A percentile compares a stretch with the other conserved stretches of the same genome.
Evolutionary conservation across 2,797 vertebrate genomes (phyloP).

Genomic region (Lagorchestes hirsutus): DNA sequence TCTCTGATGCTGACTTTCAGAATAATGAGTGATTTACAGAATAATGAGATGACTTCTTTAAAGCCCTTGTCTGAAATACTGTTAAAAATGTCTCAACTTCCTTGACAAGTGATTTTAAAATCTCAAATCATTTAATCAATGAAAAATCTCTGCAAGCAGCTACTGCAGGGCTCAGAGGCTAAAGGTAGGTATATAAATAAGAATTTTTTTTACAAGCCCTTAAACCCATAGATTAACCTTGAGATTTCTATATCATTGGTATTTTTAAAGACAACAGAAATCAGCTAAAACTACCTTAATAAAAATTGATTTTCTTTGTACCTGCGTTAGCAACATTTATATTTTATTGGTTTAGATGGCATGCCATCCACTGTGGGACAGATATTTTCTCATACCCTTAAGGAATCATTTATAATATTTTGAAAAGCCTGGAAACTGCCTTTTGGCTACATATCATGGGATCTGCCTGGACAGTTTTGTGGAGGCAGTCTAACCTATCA

Average conservation of each 20-base stretch:
- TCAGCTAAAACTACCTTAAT: neutral
- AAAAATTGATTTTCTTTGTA: neutral
- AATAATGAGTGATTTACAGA: conserved; percentile 44
- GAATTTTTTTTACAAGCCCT: conserved; percentile 43
- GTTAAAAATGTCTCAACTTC: conserved; percentile 62
- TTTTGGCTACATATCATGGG: neutral
- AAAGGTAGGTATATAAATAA: conserved; percentile 34
- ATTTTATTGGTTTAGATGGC: neutral
- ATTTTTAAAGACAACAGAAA: conserved; percentile 28
- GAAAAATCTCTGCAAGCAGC: neutral
- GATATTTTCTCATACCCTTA: neutral
- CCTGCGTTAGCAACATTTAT: neutral
- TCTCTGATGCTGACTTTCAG: conserved; percentile 37
- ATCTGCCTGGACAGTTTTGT: neutral
- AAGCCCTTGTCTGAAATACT: conserved; percentile 41
- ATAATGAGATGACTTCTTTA: conserved; percentile 24
- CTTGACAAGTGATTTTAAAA: conserved; percentile 60
- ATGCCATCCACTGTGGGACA: too few species aligned
- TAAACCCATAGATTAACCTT: conserved; percentile 6
- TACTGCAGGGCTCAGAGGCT: neutral
- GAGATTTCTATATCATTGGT: conserved; percentile 20
- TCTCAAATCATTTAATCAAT: conserved; percentile 66
- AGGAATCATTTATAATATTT: neutral
- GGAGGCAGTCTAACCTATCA: neutral
- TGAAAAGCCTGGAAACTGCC: neutral